Conservation (phyloP, 2,113 vertebrate species). For the Regulus satrapa region DNA sequence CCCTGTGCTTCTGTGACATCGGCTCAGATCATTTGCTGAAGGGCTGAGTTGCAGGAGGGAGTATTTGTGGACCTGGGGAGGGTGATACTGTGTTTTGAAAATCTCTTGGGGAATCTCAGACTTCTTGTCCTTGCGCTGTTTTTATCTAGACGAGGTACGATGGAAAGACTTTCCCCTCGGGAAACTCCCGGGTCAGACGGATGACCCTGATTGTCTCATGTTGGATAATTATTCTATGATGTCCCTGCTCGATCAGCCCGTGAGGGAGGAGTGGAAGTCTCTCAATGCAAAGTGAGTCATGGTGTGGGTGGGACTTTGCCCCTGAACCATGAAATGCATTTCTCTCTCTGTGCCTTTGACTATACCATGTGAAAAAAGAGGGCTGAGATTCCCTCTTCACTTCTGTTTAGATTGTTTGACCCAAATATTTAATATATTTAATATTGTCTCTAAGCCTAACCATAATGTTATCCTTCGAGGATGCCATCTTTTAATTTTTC, state of each 20-base stretch:
- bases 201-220: constrained; percentile 87
- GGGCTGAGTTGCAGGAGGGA: background rate
- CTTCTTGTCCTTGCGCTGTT: background rate
- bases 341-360: background rate
- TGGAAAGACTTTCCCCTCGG: constrained; percentile 89
- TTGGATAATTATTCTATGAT: constrained; percentile 84
- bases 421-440: background rate
- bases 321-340: background rate
- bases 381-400: background rate
- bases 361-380: background rate
- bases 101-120: background rate
- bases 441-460: background rate
- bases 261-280: constrained; percentile 47
- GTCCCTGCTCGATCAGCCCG: constrained; percentile 87
- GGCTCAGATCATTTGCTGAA: background rate
- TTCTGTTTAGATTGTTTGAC: background rate
- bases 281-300: constrained; percentile 46
- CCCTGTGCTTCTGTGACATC: background rate
- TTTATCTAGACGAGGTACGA: constrained; percentile 73
- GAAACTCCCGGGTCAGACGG: constrained; percentile 87
- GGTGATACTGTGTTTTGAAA: background rate
- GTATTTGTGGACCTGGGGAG: background rate
- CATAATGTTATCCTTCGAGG: background rate
- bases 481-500: background rate
- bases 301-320: background rate